phyloP scores from a whole-genome alignment of 2,797 vertebrate species.

The Poliocrania exsul region DNA sequence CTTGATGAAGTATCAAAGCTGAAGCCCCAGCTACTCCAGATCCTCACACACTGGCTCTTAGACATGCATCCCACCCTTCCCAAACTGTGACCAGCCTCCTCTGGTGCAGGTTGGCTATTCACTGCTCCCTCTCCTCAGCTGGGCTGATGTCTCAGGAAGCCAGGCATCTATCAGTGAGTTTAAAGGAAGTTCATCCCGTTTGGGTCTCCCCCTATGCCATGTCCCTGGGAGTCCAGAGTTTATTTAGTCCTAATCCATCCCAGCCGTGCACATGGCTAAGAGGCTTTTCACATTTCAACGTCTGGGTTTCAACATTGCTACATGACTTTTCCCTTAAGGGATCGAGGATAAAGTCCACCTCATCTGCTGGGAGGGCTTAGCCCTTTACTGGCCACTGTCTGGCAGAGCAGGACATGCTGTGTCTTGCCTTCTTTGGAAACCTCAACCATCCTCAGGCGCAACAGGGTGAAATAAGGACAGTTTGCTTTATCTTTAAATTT shows the following conservation, averaged over 20 bases:
- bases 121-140: not conserved
- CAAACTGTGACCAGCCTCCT: not conserved
- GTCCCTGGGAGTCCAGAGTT: not conserved
- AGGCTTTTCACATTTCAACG: not conserved
- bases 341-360: not conserved
- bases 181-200: not conserved
- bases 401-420: not conserved
- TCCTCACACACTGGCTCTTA: not conserved
- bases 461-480: conserved; percentile 61
- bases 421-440: conserved; percentile 33
- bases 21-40: not conserved
- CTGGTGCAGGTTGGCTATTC: not conserved
- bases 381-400: not conserved
- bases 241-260: not conserved
- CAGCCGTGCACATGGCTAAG: not conserved
- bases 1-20: not conserved
- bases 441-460: not conserved
- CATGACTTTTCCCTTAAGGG: conserved; percentile 43
- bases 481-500: conserved; percentile 70
- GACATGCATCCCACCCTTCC: not conserved
- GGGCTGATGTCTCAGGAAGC: not conserved
- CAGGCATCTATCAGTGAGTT: not conserved
- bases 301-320: not conserved
- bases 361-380: not conserved
- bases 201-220: not conserved